Percentiles rank a stretch among this genome's conserved stretches.
phyloP scores from a whole-genome alignment of 2,113 vertebrate species.

The Ammodramus savannarum region DNA sequence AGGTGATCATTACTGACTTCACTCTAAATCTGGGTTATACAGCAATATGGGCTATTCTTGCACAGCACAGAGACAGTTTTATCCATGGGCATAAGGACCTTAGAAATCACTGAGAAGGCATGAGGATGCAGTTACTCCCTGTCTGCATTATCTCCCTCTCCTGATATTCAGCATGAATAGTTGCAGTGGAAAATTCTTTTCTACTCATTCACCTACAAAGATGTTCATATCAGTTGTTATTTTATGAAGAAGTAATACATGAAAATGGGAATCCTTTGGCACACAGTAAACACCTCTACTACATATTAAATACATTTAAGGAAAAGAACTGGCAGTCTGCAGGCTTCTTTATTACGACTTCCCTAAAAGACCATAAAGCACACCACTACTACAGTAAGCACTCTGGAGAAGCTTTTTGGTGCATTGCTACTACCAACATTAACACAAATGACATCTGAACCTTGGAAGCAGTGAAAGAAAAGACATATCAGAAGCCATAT shows the following conservation, averaged over 20 bases:
- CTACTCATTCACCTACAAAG: neutral
- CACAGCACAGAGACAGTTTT: neutral
- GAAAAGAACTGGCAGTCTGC: neutral
- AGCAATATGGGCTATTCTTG: accelerated
- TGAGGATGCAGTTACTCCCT: neutral
- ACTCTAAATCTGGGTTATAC: neutral
- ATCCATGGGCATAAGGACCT: accelerated
- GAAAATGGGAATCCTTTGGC: neutral
- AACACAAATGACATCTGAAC: neutral
- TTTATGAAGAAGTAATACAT: neutral
- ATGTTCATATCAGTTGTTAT: neutral
- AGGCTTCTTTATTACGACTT: neutral
- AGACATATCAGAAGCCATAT: neutral
- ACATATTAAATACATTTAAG: neutral
- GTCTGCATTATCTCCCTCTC: neutral
- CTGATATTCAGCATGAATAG: neutral
- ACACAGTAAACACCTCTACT: neutral
- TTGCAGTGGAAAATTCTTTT: neutral
- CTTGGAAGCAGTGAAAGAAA: neutral
- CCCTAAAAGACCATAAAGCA: neutral
- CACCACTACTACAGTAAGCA: neutral
- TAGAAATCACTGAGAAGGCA: neutral
- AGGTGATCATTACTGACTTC: neutral
- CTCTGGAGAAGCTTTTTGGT: neutral
- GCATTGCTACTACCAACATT: accelerated